phyloP scores from a whole-genome alignment of 2,113 vertebrate species.

The Sula dactylatra region DNA sequence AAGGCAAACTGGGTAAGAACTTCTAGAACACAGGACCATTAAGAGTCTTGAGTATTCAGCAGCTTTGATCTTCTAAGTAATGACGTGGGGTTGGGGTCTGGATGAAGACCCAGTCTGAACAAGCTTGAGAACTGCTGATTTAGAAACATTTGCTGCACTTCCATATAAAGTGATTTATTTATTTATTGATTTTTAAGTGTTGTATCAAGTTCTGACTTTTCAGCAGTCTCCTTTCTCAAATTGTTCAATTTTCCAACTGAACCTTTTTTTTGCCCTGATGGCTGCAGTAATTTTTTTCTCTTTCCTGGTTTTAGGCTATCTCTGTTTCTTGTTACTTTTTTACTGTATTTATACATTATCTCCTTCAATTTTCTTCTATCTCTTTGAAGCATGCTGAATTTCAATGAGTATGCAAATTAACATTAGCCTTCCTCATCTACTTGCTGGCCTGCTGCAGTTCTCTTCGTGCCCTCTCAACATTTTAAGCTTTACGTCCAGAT shows the following conservation, averaged over 20 bases:
- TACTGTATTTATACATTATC: background rate
- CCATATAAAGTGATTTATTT: background rate
- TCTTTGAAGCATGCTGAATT: conserved; percentile 43
- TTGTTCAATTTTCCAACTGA: background rate
- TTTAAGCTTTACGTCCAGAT: conserved; percentile 41
- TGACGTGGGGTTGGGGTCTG: background rate
- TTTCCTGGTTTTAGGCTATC: background rate
- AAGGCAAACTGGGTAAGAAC: background rate
- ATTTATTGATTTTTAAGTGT: background rate
- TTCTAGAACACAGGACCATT: background rate
- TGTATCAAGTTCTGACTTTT: background rate
- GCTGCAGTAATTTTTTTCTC: background rate
- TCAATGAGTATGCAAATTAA: conserved; percentile 42
- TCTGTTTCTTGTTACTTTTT: conserved; percentile 13
- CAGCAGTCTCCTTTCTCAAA: background rate
- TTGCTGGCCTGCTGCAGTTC: conserved; percentile 14
- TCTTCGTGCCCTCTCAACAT: background rate
- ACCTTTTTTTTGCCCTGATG: background rate
- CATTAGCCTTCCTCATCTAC: background rate
- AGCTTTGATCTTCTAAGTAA: background rate
- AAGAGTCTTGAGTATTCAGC: background rate
- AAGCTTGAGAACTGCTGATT: background rate
- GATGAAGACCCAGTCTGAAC: background rate
- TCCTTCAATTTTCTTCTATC: conserved; percentile 21
- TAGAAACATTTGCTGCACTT: background rate